Percentiles rank a stretch among this genome's conserved stretches.
Conservation (phyloP, 2,113 vertebrate species). For the Sebastes fasciatus region DNA sequence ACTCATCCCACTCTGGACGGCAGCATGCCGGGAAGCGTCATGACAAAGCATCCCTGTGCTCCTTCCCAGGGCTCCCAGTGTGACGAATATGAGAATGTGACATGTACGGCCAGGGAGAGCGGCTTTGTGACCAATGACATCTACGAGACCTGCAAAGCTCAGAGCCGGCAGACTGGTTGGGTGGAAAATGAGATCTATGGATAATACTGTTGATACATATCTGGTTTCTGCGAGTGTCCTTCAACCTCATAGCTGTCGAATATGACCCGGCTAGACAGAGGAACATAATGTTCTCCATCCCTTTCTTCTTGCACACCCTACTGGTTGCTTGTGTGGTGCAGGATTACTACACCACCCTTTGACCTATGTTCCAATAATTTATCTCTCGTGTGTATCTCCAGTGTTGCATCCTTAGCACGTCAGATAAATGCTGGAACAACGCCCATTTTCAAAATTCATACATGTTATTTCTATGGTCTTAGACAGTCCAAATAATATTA, state of each 20-base stretch:
- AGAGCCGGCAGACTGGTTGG: slow-evolving; percentile 85
- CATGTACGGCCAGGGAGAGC: slow-evolving; percentile 78
- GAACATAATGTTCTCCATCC: slow-evolving; percentile 16
- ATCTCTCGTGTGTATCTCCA: slow-evolving; percentile 10
- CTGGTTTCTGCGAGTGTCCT: not conserved
- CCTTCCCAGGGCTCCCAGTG: slow-evolving; percentile 68
- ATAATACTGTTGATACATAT: slow-evolving; percentile 66
- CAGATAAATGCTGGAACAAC: not conserved
- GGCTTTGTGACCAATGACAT: slow-evolving; percentile 96
- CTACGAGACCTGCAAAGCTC: slow-evolving; percentile 88
- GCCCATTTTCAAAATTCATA: too few species aligned
- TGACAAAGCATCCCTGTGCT: slow-evolving; percentile 80
- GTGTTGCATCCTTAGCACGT: not conserved
- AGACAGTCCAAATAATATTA: too few species aligned
- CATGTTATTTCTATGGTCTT: too few species aligned
- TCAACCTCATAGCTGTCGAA: not conserved
- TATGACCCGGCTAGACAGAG: not conserved
- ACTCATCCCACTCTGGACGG: slow-evolving; percentile 79
- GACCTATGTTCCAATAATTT: not conserved
- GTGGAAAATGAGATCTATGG: slow-evolving; percentile 98
- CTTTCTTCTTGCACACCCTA: not conserved
- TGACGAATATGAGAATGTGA: slow-evolving; percentile 84
- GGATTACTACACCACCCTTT: slow-evolving; percentile 14
- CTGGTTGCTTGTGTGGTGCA: slow-evolving; percentile 26
- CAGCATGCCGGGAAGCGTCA: slow-evolving; percentile 68